Base-by-base conservation (phyloP, 37 sponge, comb jelly and placozoan genomes). In the Amphimedon queenslandica region DNA sequence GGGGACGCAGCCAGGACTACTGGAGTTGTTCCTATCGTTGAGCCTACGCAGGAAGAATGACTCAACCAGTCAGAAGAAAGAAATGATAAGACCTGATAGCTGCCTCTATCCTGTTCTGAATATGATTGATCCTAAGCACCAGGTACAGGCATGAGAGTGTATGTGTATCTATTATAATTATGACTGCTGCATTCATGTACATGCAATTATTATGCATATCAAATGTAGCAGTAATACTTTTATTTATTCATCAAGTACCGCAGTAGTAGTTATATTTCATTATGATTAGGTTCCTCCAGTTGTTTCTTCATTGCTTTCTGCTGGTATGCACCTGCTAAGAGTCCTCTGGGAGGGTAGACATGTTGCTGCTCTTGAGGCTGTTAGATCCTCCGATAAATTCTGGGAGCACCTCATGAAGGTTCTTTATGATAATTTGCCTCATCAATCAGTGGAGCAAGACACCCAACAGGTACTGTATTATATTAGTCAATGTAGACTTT, bases 1-100 rank as follows among this genome's bases (percentile, higher is more conserved):
- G 8, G 42, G 40, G 29, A 80, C 84, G 3, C 92, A 91, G 77
- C 92, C 92, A 1, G 89, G 84, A 16, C 72, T 91, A 65, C 70
- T 70, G 51, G 92, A 91, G 57, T 73, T 91, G 55, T 87, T 91
- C 40, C 84, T 91, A 41, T 66, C 37, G 13, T 42, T 88, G 34
- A 65, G 30, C 72, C 37, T 75, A 0, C 60, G 24, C 4, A 41
- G 24, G 35, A 66, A 1, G 40, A 21, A 47, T 8, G 55, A 39
- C 31, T 57, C 4, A 35, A 58, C 63, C 43, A 64, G 64, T 35
- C 63, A 81, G 69, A 37, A 69, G 34, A 47, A 8, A 8, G 13
- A 18, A 47, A 47, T 47, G 53, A 47, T 13, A 47, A 47, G 13
- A 47, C 53, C 53, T 1, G 73, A 72, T 42, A 84, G 90, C 63